Evolutionary conservation across 2,113 vertebrate species (phyloP).

Genomic region (Cinclus mexicanus): DNA sequence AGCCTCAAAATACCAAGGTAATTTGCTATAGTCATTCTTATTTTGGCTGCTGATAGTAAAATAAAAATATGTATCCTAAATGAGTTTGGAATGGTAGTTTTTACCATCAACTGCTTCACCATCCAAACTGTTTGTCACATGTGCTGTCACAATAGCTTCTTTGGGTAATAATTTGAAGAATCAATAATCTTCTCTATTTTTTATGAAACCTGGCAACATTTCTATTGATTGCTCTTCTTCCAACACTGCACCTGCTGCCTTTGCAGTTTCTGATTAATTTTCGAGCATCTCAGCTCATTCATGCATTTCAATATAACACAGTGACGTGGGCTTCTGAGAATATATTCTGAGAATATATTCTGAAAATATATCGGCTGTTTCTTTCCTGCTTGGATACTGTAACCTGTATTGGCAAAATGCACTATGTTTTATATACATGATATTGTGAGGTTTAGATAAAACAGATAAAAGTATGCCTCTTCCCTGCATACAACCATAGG

Average conservation of each 20-base stretch:
- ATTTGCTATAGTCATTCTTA: neutral
- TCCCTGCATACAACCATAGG: neutral
- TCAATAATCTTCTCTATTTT: constrained; percentile 14
- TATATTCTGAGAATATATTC: neutral
- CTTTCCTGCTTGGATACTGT: neutral
- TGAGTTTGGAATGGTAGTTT: neutral
- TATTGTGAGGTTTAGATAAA: neutral
- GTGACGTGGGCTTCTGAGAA: neutral
- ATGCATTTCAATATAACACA: neutral
- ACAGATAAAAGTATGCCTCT: neutral
- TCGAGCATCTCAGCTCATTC: neutral
- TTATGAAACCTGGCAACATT: constrained; percentile 45
- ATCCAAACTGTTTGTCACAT: neutral
- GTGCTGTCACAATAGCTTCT: constrained; percentile 19
- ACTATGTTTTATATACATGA: neutral
- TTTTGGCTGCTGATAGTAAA: constrained; percentile 9
- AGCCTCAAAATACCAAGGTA: neutral
- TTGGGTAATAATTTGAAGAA: constrained; percentile 51
- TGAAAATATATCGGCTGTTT: neutral
- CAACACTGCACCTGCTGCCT: constrained; percentile 11
- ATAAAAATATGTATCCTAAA: constrained; percentile 22
- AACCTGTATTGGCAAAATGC: neutral
- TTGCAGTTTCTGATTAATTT: constrained; percentile 44
- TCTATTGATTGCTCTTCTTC: constrained; percentile 2
- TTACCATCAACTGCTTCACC: neutral